A percentile compares a stretch with the other conserved stretches of the same genome.
These are phyloP conservation scores for Eublepharis macularius DNA, from an alignment of 2,113 vertebrate genomes.

Conservation along the genomic window DNA sequence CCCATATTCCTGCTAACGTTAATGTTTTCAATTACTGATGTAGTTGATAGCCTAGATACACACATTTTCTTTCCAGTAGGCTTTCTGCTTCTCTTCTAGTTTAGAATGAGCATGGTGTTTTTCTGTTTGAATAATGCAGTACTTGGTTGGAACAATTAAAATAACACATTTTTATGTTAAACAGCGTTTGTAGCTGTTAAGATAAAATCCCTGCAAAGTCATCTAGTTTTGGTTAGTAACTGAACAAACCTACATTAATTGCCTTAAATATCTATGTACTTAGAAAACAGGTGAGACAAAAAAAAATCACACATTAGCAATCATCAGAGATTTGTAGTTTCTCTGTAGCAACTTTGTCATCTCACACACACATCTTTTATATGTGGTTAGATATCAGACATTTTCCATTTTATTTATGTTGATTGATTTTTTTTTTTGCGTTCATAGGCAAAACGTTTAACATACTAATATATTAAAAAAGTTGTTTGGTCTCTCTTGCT, in stretches of 20 bases:
- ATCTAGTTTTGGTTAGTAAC: slow-evolving; percentile 12
- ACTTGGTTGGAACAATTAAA: slow-evolving; percentile 1
- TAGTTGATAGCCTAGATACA: neutral
- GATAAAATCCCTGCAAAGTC: slow-evolving; percentile 22
- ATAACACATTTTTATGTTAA: neutral
- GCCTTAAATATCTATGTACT: neutral
- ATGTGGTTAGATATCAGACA: slow-evolving; percentile 36
- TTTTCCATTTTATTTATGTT: neutral
- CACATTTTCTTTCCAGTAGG: slow-evolving; percentile 19
- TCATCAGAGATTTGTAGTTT: neutral
- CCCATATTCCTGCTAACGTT: slow-evolving; percentile 60
- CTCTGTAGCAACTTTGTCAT: slow-evolving; percentile 32
- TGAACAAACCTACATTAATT: slow-evolving; percentile 11
- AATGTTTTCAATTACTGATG: slow-evolving; percentile 33
- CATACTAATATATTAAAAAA: too few relatives aligned
- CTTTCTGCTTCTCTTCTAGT: slow-evolving; percentile 26
- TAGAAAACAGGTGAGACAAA: slow-evolving; percentile 38
- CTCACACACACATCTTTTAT: slow-evolving; percentile 19
- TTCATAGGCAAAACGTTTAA: too few relatives aligned
- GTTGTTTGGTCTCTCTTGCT: slow-evolving; percentile 8
- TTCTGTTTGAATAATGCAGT: neutral
- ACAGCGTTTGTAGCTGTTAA: neutral
- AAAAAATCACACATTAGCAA: slow-evolving; percentile 17
- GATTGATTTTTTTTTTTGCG: too few relatives aligned
- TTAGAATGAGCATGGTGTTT: neutral